Evolutionary conservation across 2,888 invertebrate genomes (phyloP), one percentile per base, ranked within the genome.

Genomic region (Dascillus cervinus): DNA sequence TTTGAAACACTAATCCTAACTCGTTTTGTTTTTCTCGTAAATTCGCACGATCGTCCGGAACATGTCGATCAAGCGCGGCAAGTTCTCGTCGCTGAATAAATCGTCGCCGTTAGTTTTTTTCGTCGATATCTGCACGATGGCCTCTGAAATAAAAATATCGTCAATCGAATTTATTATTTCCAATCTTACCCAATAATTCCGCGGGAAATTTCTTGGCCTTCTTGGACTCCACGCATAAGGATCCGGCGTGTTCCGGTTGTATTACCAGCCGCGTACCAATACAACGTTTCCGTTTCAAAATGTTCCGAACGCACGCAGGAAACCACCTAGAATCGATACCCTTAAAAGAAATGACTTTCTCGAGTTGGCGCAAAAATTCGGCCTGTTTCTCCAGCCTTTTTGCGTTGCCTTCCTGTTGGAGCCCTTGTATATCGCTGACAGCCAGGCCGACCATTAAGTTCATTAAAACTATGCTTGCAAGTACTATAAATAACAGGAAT

Each of bases 371-470:
- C 8, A 64, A 44, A 44, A 64, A 65, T 26, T 60, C 60, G 2
- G 60, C 58, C 41, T 62, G 63, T 33, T 64, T 64, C 34, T 60
- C 57, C 29, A 62, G 40, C 23, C 60, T 49, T 27, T 54, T 52
- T 2, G 58, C 56, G 23, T 58, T 52, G 3, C 65, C 60, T 34
- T 54, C 47, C 14, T 47, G 34, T 29, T 49, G 49, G 17, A 52
- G 29, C 4, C 43, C 64, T 50, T 60, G 68, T 35, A 70, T 70
- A 46, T 73, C 72, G 44, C 66, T 71, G 24, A 73, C 73, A 14
- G 73, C 72, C 36, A 73, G 52, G 34, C 72, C 73, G 42, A 69
- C 65, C 59, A 72, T 68, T 20, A 73, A 58, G 51, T 73, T 73
- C 69, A 73, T 72, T 21, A 73, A 53, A 17, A 71, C 69, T 36